Percentiles rank a stretch among this genome's conserved stretches.
These are phyloP conservation scores for Pelusios castaneus DNA, from an alignment of 2,113 vertebrate species.

Conservation along the genomic window DNA sequence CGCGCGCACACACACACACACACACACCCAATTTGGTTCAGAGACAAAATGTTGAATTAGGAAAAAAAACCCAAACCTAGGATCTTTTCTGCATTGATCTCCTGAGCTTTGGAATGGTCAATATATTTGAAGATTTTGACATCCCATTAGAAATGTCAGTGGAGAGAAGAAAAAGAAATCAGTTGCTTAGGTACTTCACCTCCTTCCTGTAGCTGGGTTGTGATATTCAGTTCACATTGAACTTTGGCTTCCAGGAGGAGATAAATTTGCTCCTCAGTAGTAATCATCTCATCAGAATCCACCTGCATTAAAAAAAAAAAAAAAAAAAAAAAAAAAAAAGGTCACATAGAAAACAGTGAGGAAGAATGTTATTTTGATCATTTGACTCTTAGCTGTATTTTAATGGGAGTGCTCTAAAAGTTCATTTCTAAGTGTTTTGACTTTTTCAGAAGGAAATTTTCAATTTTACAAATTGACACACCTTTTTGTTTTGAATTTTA, in stretches of 20 bases:
- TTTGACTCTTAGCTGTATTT: neutral
- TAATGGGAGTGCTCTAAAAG: neutral
- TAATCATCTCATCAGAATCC: slow-evolving; percentile 80
- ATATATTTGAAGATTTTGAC: neutral
- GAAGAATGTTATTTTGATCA: neutral
- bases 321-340: neutral
- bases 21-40: neutral
- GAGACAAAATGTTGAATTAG: neutral
- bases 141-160: neutral
- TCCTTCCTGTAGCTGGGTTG: slow-evolving; percentile 73
- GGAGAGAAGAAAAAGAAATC: neutral
- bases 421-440: neutral
- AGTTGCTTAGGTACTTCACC: slow-evolving; percentile 43
- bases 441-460: neutral
- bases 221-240: slow-evolving; percentile 86
- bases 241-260: slow-evolving; percentile 86
- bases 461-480: neutral
- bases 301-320: slow-evolving; percentile 67
- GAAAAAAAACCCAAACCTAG: neutral
- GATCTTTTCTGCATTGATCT: neutral
- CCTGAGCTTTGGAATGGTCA: neutral
- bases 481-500: neutral
- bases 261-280: slow-evolving; percentile 89
- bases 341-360: neutral
- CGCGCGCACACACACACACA: neutral